A percentile compares a stretch with the other conserved stretches of the same genome.
Evolutionary conservation across 2,888 invertebrate genomes (phyloP).

Genomic region (Conus canariensis): DNA sequence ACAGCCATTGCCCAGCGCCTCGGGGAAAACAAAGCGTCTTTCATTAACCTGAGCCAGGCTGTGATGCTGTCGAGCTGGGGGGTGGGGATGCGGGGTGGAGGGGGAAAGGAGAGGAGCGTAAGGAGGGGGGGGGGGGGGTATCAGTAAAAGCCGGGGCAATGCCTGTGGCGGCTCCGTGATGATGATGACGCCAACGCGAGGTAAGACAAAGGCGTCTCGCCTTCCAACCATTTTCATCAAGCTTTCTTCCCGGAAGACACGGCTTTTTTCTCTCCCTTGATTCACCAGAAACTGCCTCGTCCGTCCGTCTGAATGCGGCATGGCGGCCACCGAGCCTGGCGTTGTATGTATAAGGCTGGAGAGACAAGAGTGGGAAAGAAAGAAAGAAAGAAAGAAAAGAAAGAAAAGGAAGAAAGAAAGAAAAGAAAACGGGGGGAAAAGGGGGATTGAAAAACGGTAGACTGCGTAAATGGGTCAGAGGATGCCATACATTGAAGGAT

Average conservation of each 20-base stretch:
- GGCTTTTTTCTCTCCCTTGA: conserved; percentile 19
- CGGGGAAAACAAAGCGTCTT: neutral
- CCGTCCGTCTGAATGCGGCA: conserved; percentile 1
- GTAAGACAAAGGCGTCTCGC: conserved; percentile 21
- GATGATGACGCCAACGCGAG: neutral
- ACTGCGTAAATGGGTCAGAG: no score
- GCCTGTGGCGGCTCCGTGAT: neutral
- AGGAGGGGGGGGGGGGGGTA: neutral
- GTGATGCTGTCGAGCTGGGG: neutral
- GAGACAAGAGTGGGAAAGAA: neutral
- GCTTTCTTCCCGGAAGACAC: conserved; percentile 12
- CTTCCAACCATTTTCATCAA: conserved; percentile 29
- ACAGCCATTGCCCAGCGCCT: conserved; percentile 2
- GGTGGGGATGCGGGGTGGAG: neutral
- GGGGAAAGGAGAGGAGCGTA: neutral
- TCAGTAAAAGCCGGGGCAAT: neutral
- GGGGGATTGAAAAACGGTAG: neutral
- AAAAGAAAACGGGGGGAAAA: neutral
- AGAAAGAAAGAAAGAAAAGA: neutral
- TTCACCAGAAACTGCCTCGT: conserved; percentile 16
- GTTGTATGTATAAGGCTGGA: neutral
- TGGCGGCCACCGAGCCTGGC: neutral
- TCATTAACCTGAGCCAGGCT: conserved; percentile 9
- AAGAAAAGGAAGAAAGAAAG: neutral
- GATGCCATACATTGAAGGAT: no score